Base-by-base conservation (phyloP, 1,140 invertebrate species). In the Drosophila mojavensis region DNA sequence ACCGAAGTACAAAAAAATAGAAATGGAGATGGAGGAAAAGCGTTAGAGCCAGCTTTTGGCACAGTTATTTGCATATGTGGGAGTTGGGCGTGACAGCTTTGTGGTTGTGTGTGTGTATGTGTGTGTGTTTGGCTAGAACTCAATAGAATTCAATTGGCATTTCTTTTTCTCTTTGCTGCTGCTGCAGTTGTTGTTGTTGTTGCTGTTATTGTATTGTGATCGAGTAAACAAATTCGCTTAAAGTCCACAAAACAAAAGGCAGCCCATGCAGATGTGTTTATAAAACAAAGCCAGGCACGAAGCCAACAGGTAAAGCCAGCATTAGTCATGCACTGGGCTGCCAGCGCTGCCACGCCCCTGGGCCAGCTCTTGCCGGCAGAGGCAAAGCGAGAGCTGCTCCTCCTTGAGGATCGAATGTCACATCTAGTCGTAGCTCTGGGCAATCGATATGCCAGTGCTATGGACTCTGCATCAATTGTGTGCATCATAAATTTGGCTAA, bases 191-290 rank as follows among this genome's bases (percentile, higher is more conserved):
- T 3, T 24, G 20, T 24, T 24, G 20, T 24, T 24, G 30, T 56
- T 26, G 9, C 20, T 47, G 39, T 63, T 39, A 50, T 61, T 83
- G 65, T 59, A 70, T 54, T 73, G 77, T 72, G 78, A 85, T 74
- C 78, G 75, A 81, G 82, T 75, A 81, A 85, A 86, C 82, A 85
- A 82, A 81, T 82, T 78, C 75, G 75, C 71, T 81, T 82, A 72
- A 83, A 83, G 81, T 83, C 69, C 72, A 62, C 64, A 80, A 68
- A 77, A 79, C 76, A 82, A 75, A 82, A 86, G 84, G 75, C 63
- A 66, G 53, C 50, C 56, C 50, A 47, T 51, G 48, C 50, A 69
- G 56, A 54, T 67, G 70, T 66, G 56, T 62, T 62, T 56, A 51
- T 41, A 43, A 47, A 43, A 48, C 41, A 69, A 65, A 75, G 63